These are phyloP conservation scores for Phrynocephalus versicolor DNA, from an alignment of 2,113 vertebrate genomes.

Conservation along the genomic window DNA sequence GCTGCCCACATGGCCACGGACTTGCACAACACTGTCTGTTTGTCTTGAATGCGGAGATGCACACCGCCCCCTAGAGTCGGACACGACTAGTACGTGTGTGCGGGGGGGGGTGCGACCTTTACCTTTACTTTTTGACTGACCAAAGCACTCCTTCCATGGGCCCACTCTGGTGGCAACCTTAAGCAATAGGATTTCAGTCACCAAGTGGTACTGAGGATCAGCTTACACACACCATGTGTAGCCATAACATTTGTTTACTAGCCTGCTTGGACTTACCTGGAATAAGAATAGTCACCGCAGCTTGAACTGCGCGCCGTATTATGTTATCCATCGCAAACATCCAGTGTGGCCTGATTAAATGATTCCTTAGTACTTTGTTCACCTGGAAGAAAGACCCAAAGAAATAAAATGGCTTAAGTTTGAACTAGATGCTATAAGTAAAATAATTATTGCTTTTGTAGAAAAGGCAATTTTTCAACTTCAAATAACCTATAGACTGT, in stretches of 20 bases:
- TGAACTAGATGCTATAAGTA: neutral
- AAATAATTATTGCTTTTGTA: neutral
- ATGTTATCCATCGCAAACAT: constrained; percentile 98
- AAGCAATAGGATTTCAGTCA: no score
- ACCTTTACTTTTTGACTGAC: no score
- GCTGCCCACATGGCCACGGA: no score
- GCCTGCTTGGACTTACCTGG: constrained; percentile 80
- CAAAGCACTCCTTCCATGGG: no score
- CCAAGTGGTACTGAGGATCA: neutral
- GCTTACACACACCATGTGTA: neutral
- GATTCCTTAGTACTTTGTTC: constrained; percentile 91
- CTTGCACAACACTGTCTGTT: no score
- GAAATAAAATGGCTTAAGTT: neutral
- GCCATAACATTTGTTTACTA: neutral
- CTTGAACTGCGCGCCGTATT: constrained; percentile 90
- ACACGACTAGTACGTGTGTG: no score
- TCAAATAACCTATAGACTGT: neutral
- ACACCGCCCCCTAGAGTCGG: no score
- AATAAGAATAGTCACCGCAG: constrained; percentile 90
- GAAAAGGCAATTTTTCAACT: neutral
- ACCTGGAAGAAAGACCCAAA: constrained; percentile 76
- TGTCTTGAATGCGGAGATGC: no score
- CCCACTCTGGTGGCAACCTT: no score
- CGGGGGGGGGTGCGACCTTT: no score
- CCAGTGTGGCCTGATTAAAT: constrained; percentile 93